Percentiles rank a stretch among this genome's conserved stretches.
These are phyloP conservation scores for Drosophila kanekoi DNA, from an alignment of 2,888 invertebrate genomes.

Conservation along the genomic window DNA sequence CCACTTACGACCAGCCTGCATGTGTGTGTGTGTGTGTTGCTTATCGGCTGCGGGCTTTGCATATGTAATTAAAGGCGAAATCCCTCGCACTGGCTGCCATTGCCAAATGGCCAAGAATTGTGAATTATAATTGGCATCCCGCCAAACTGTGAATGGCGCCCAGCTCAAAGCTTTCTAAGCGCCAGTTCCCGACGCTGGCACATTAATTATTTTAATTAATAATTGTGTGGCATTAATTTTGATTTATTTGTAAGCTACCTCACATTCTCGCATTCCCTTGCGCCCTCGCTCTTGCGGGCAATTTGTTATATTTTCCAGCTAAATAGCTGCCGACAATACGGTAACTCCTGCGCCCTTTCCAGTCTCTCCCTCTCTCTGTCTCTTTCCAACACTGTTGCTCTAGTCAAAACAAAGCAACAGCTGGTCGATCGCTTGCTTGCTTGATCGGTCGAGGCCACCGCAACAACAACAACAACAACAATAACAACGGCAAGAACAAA, in stretches of 20 bases:
- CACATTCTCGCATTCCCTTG: background rate
- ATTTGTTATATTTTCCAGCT: constrained; percentile 17
- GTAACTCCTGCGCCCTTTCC: background rate
- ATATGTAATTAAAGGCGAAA: constrained; percentile 65
- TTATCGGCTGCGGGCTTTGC: constrained; percentile 61
- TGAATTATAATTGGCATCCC: constrained; percentile 49
- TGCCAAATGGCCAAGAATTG: constrained; percentile 62
- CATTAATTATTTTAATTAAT: constrained; percentile 81
- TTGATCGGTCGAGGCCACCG: constrained; percentile 71
- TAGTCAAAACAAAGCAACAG: constrained; percentile 59
- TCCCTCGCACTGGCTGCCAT: constrained; percentile 14
- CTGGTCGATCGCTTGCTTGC: constrained; percentile 50
- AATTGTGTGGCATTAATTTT: constrained; percentile 77
- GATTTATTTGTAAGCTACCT: constrained; percentile 61
- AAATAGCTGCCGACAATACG: constrained; percentile 12
- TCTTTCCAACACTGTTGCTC: constrained; percentile 11
- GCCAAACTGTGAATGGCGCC: constrained; percentile 27
- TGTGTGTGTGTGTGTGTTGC: background rate
- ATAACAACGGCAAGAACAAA: constrained; percentile 45
- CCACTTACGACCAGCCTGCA: background rate
- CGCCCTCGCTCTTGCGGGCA: constrained; percentile 2
- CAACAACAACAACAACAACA: constrained; percentile 32
- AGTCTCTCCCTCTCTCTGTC: background rate
- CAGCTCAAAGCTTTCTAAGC: constrained; percentile 33
- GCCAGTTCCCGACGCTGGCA: constrained; percentile 16